Conservation (phyloP, 2,797 vertebrate genomes). For the Steatocranus sp. region DNA sequence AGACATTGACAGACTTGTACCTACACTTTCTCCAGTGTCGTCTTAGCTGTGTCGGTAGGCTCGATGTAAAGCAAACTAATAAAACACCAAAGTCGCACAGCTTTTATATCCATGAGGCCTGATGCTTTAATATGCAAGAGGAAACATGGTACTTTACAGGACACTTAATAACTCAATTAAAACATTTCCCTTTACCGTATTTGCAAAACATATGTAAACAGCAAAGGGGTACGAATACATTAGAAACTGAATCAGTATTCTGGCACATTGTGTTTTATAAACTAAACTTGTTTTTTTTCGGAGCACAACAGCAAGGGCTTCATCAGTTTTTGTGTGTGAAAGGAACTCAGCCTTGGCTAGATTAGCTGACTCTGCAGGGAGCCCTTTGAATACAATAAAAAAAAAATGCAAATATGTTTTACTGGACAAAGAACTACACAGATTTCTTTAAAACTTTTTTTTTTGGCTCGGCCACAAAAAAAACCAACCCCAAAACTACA, state of each 20-base stretch:
- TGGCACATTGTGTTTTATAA: not conserved
- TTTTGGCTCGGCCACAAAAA: not conserved
- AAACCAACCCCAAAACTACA: not conserved
- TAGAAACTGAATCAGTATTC: not conserved
- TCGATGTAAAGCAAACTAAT: not conserved
- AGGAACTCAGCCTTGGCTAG: conserved; percentile 1
- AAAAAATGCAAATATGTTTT: conserved; percentile 37
- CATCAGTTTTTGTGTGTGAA: conserved; percentile 7
- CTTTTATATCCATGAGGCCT: not conserved
- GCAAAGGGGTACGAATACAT: not conserved
- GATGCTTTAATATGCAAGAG: not conserved
- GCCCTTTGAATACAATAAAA: conserved; percentile 1
- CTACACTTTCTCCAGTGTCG: not conserved
- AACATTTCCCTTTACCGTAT: not conserved
- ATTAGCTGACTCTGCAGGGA: conserved; percentile 40
- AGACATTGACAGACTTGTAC: too few species aligned
- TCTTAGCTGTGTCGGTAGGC: not conserved
- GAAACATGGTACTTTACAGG: not conserved
- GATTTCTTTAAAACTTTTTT: not conserved
- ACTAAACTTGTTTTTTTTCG: not conserved
- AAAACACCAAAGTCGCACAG: not conserved
- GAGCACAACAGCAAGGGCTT: conserved; percentile 9
- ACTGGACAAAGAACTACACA: not conserved
- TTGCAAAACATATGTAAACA: not conserved
- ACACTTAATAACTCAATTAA: not conserved